Evolutionary conservation across 2,113 vertebrate genomes (phyloP).

Genomic region (Sceloporus tristichus): DNA sequence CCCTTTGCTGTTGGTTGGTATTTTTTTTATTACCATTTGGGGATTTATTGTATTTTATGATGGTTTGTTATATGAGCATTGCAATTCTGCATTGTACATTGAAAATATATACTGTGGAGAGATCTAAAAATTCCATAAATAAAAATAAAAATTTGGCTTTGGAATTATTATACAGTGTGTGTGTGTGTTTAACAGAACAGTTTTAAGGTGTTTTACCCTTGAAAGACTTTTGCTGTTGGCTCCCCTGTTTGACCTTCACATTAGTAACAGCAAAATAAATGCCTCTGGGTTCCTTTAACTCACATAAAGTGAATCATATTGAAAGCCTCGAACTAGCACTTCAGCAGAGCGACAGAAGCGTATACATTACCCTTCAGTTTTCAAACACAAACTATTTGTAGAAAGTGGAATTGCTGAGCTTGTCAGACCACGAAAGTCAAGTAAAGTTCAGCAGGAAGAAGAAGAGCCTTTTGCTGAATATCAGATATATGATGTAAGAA

Average conservation of each 20-base stretch:
- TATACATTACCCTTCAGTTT: conserved; percentile 31
- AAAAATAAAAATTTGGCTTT: neutral
- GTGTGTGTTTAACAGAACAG: conserved; percentile 1
- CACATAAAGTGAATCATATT: conserved; percentile 34
- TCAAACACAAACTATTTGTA: conserved; percentile 45
- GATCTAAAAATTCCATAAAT: neutral
- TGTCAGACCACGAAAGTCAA: conserved; percentile 40
- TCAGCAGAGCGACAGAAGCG: neutral
- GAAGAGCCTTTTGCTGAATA: fast-evolving
- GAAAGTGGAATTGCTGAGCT: conserved; percentile 42
- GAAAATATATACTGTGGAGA: neutral
- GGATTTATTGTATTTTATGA: neutral
- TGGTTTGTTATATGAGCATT: neutral
- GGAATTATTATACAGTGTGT: neutral
- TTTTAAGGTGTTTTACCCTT: conserved; percentile 5
- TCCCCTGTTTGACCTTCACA: neutral
- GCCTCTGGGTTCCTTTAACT: conserved; percentile 37
- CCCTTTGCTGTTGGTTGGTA: neutral
- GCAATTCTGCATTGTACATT: neutral
- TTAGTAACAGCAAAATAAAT: conserved; percentile 30
- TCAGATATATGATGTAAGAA: conserved; percentile 57
- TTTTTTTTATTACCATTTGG: neutral
- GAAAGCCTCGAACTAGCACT: conserved; percentile 21
- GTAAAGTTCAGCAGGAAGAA: conserved; percentile 46
- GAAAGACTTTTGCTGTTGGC: neutral